Percentiles rank a stretch among this genome's conserved stretches.
phyloP scores from a whole-genome alignment of 2,888 invertebrate species.

The Diaprepes abbreviatus region DNA sequence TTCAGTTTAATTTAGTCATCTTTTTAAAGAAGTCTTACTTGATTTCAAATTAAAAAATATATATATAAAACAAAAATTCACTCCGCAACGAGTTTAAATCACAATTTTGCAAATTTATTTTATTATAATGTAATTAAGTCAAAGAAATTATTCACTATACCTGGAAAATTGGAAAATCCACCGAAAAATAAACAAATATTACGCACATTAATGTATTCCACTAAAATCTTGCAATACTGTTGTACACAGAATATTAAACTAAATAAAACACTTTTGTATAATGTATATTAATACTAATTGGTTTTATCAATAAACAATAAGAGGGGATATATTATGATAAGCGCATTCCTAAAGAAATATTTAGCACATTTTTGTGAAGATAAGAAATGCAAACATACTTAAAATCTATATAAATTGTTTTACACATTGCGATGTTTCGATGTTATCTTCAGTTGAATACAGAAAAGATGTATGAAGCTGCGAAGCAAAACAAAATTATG shows the following conservation, averaged over 20 bases:
- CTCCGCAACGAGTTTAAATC: too few species aligned
- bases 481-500: too few species aligned
- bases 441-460: too few species aligned
- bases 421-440: not conserved
- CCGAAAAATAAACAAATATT: not conserved
- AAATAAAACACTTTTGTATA: not conserved
- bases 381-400: conserved; percentile 16
- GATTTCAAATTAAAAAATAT: too few species aligned
- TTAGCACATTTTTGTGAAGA: conserved; percentile 27
- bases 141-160: not conserved
- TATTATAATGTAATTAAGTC: too few species aligned
- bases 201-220: not conserved
- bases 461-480: too few species aligned
- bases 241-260: not conserved
- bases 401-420: conserved; percentile 4
- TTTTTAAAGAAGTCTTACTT: too few species aligned
- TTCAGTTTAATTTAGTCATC: too few species aligned
- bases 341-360: conserved; percentile 25
- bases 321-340: conserved; percentile 21
- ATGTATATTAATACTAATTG: conserved; percentile 4
- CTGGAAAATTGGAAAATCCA: not conserved
- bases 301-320: conserved; percentile 20
- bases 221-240: not conserved
- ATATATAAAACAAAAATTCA: too few species aligned
- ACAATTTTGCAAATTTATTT: too few species aligned